Conservation (phyloP, 2,888 invertebrate genomes). For the Drosophila incognita region DNA sequence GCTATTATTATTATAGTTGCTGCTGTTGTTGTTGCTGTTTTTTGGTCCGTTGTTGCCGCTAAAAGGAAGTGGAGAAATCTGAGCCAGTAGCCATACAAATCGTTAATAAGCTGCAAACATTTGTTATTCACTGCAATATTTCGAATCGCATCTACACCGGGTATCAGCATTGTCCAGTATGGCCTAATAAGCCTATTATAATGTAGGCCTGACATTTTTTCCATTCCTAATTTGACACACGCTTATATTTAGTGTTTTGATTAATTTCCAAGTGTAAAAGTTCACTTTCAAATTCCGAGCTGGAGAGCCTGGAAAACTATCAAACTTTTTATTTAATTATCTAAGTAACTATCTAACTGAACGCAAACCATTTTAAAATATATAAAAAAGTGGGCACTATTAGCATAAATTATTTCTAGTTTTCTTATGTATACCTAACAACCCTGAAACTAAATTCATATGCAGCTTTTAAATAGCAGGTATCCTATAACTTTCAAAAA, state of each 20-base stretch:
- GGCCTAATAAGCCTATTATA: not conserved
- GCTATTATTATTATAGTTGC: constrained; percentile 17
- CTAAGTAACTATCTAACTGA: not conserved
- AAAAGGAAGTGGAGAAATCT: constrained; percentile 75
- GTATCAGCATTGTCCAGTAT: not conserved
- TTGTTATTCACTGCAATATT: constrained; percentile 27
- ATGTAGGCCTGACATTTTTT: not conserved
- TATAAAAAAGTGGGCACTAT: not conserved
- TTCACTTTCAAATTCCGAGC: not conserved
- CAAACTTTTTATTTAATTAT: not conserved
- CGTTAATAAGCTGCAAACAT: constrained; percentile 19
- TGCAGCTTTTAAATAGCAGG: not conserved
- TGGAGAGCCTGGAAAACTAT: not conserved
- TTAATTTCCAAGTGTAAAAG: not conserved
- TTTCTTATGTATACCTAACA: not conserved
- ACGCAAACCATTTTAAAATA: not conserved
- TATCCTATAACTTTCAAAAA: not conserved
- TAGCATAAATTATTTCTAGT: not conserved
- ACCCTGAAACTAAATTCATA: not conserved
- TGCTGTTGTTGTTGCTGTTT: constrained; percentile 3
- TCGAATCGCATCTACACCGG: constrained; percentile 9
- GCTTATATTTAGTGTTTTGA: not conserved
- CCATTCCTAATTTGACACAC: not conserved
- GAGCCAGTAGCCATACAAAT: constrained; percentile 33
- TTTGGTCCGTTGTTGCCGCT: constrained; percentile 19